Base-by-base conservation (phyloP, 2,888 invertebrate genomes). In the Brachypalpus laphriformis region DNA sequence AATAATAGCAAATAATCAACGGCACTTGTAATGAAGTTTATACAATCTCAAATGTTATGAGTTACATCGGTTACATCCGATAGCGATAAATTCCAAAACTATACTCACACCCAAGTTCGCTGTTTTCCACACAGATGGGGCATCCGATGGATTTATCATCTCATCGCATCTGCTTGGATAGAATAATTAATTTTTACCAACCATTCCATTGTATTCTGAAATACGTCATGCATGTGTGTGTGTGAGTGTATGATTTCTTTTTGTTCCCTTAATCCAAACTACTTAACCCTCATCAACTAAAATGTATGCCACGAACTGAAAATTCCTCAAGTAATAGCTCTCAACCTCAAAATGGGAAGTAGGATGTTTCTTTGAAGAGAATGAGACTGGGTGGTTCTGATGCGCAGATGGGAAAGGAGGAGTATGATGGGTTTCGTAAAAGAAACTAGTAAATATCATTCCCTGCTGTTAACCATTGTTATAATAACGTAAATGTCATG, bases 251-350 rank as follows among this genome's bases (percentile, higher is more conserved):
- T 37, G 14, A 8, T 65, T 51, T 49, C 49, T 54, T 63, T 54
- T 75, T 63, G 42, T 20, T 68, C 28, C 40, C 45, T 68, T 75
- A 70, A 75, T 82, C 63, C 68, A 63, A 82, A 76, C 82, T 71
- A 76, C 71, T 82, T 82, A 76, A 82, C 82, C 82, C 76, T 76
- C 82, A 71, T 82, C 82, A 82, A 76, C 47, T 57, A n/a, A 51
- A 71, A 76, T 76, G 71, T 71, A 42, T 76, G 78, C 65, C 51
- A 76, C 40, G 45, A 78, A 63, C 66, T 74, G 68, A 68, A 78
- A 72, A 78, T 78, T 74, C 47, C 34, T 51, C 82, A 54, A 83
- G 72, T 83, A 77, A 78, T 78, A 68, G 82, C 82, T 83, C 78
- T 74, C 63, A 83, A 74, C 78, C 78, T 49, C 82, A 78, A 68